phyloP scores from a whole-genome alignment of 64 coral and sea anemone species.

The Stichodactyla helianthus region DNA sequence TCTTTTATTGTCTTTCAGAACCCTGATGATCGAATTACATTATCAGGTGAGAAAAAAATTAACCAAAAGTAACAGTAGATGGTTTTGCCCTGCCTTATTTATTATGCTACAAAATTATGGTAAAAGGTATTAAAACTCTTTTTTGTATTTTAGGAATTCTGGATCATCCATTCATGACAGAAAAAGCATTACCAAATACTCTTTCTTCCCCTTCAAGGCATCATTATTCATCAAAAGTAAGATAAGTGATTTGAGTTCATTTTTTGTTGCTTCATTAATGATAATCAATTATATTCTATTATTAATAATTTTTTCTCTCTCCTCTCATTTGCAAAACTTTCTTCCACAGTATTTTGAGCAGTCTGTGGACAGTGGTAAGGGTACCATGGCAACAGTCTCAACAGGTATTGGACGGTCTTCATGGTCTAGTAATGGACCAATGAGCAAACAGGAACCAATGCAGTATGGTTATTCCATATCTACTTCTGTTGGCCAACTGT shows the following conservation, averaged over 20 bases:
- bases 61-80: no score
- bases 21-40: slow-evolving; percentile 81
- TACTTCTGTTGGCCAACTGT: slow-evolving; percentile 42
- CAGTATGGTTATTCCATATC: slow-evolving; percentile 16
- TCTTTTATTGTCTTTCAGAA: slow-evolving; percentile 57
- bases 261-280: not conserved
- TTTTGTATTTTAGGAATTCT: slow-evolving; percentile 69
- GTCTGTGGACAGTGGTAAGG: slow-evolving; percentile 89
- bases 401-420: slow-evolving; percentile 57
- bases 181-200: slow-evolving; percentile 50
- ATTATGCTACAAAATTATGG: no score
- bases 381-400: slow-evolving; percentile 94
- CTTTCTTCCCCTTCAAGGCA: slow-evolving; percentile 45
- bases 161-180: slow-evolving; percentile 96
- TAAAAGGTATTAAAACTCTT: not conserved
- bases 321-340: not conserved
- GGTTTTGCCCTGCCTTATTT: no score
- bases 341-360: slow-evolving; percentile 39
- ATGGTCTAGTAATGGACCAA: slow-evolving; percentile 38
- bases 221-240: slow-evolving; percentile 3
- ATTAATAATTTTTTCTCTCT: not conserved
- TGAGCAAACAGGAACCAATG: not conserved
- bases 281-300: not conserved
- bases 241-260: not conserved
- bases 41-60: slow-evolving; percentile 60